These are phyloP conservation scores for Drosophila leonis DNA, from an alignment of 2,888 invertebrate species.

Conservation along the genomic window DNA sequence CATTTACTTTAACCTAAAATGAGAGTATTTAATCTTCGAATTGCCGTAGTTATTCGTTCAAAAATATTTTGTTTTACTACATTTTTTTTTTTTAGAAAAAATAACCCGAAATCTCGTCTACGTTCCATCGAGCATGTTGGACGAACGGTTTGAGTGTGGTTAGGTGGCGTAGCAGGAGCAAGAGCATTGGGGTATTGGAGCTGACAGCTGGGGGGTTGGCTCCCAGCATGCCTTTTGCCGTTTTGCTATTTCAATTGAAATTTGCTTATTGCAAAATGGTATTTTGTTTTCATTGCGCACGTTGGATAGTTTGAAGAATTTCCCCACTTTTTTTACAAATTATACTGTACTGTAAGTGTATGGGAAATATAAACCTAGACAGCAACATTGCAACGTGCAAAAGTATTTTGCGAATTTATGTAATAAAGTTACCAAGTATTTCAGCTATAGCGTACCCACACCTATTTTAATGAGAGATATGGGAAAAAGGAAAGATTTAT, in stretches of 20 bases:
- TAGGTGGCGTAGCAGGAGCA: background rate
- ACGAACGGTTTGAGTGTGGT: conserved; percentile 14
- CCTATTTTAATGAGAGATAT: background rate
- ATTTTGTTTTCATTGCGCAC: conserved; percentile 52
- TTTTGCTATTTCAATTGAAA: conserved; percentile 78
- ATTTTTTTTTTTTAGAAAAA: conserved; percentile 16
- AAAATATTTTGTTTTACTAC: background rate
- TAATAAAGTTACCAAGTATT: conserved; percentile 68
- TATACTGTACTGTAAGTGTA: conserved; percentile 21
- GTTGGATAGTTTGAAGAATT: conserved; percentile 63
- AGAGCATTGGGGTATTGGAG: background rate
- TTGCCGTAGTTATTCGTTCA: background rate
- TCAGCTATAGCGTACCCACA: conserved; percentile 5
- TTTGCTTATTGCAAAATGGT: conserved; percentile 76
- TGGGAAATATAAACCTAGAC: conserved; percentile 53
- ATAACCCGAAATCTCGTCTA: conserved; percentile 26
- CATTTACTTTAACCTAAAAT: too few relatives aligned
- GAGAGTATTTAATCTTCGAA: background rate
- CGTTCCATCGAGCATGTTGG: conserved; percentile 35
- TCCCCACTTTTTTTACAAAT: conserved; percentile 36
- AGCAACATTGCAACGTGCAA: conserved; percentile 52
- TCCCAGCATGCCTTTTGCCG: conserved; percentile 58
- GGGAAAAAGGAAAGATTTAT: conserved; percentile 1
- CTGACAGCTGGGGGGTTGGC: background rate
- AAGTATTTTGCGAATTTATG: conserved; percentile 72